Percentiles rank a stretch among this genome's conserved stretches.
These are phyloP conservation scores for Procambarus virginalis DNA, from an alignment of 1,140 invertebrate genomes.

Conservation along the genomic window DNA sequence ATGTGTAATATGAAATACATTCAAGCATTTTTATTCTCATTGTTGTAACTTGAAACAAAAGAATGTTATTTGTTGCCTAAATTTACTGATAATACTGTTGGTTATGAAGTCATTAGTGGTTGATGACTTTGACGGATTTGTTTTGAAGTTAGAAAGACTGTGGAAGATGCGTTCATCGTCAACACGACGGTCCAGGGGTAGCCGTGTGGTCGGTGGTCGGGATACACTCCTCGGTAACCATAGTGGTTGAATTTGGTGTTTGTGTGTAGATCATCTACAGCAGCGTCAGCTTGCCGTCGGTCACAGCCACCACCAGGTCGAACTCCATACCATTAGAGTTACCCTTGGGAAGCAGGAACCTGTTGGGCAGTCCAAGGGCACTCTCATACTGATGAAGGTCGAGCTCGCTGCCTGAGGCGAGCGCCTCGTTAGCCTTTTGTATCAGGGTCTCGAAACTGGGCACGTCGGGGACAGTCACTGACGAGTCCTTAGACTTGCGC, in stretches of 20 bases:
- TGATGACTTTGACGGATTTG: slow-evolving; percentile 25
- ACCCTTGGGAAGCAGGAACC: slow-evolving; percentile 49
- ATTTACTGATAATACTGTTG: too few relatives aligned
- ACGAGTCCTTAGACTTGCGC: slow-evolving; percentile 8
- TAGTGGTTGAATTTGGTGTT: slow-evolving; percentile 46
- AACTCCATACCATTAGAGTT: slow-evolving; percentile 23
- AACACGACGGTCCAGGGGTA: slow-evolving; percentile 44
- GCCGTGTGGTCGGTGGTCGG: slow-evolving; percentile 43
- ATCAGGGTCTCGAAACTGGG: slow-evolving; percentile 36
- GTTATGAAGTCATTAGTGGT: not conserved
- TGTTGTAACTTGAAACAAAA: too few relatives aligned
- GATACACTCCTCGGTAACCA: slow-evolving; percentile 32
- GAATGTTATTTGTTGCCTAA: too few relatives aligned
- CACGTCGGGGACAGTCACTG: slow-evolving; percentile 41
- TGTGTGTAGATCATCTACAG: slow-evolving; percentile 3
- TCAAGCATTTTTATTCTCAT: too few relatives aligned
- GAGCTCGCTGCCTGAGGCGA: not conserved
- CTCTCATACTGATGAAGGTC: slow-evolving; percentile 30
- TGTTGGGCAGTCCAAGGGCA: slow-evolving; percentile 37
- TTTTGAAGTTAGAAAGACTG: slow-evolving; percentile 20
- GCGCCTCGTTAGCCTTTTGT: slow-evolving; percentile 18
- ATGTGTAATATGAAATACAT: too few relatives aligned
- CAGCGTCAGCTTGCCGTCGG: slow-evolving; percentile 30
- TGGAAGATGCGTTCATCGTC: slow-evolving; percentile 42
- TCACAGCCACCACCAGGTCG: slow-evolving; percentile 11